Evolutionary conservation across 2,797 vertebrate genomes (phyloP).

Genomic region (Danio choprae): DNA sequence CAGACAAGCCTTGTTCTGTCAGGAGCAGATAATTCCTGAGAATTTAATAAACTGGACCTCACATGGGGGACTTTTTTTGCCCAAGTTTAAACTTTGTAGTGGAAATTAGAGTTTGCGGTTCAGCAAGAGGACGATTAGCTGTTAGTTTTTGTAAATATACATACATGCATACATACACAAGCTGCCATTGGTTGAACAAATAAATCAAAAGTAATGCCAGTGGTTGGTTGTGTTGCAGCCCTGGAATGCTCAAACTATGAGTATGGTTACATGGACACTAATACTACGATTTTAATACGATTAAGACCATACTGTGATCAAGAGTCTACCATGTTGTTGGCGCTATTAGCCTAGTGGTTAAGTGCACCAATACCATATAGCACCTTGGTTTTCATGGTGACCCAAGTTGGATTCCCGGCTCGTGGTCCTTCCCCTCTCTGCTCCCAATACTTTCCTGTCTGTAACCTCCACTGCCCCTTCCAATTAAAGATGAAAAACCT

Average conservation of each 20-base stretch:
- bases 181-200: neutral
- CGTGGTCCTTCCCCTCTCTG: no score
- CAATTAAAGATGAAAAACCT: no score
- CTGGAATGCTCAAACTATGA: neutral
- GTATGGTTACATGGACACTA: no score
- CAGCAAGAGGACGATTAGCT: neutral
- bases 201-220: neutral
- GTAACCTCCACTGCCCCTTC: no score
- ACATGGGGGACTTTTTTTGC: neutral
- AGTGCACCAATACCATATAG: no score
- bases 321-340: no score
- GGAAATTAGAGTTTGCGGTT: neutral
- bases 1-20: constrained; percentile 47
- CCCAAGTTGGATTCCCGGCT: no score
- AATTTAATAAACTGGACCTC: constrained; percentile 28
- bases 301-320: no score
- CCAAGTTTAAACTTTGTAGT: neutral
- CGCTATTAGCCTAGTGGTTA: no score
- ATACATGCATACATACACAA: neutral
- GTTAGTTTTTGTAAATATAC: neutral
- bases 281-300: no score
- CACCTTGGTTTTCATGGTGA: no score
- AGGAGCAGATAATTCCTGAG: constrained; percentile 44
- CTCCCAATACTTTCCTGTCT: no score
- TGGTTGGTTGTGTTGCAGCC: neutral